Evolutionary conservation across 2,113 vertebrate species (phyloP), one percentile per base, ranked within the genome.

Genomic region (Actinemys pallida): DNA sequence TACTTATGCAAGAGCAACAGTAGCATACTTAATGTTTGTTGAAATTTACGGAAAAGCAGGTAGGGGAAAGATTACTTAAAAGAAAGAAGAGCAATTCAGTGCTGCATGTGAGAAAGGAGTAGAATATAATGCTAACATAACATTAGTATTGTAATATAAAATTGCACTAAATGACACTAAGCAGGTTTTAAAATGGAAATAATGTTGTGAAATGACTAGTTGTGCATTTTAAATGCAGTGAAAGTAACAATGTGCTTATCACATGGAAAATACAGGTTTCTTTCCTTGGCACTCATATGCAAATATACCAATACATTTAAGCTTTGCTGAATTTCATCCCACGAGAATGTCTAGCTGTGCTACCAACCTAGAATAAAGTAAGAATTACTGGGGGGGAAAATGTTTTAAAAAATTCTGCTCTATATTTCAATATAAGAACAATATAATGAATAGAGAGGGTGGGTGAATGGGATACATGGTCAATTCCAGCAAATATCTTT

Each of bases 11-110:
- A 94, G 90, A 94, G 54, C 84, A 93, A 31, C 29, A 76, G 76
- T 59, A 88, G 88, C 81, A 95, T 90, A 76, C 59, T 93, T 94
- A 92, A 88, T 78, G 49, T 69, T 94, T 88, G 39, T 45, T 76
- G 39, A 8, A 94, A 80, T 87, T 84, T 87, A 65, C 69, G 80
- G 17, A 92, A 94, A 92, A 72, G 52, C 1, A 94, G 42, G 10
- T 56, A 82, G 35, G 91, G 91, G 12, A 95, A 93, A 90, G 22
- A 59, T 83, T 13, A 84, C 3, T 82, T 69, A 31, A 47, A 92
- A 91, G 31, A 89, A 87, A 62, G 10, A 4, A 80, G 25, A 90
- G 29, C 6, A 80, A 89, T 89, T 89, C 20, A 2, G 45, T 56
- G 45, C 1, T 94, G 81, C 56, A 72, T 89, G 92, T 95, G 49